Conservation (phyloP, 1,140 invertebrate genomes). For the Saccostrea glomerata region DNA sequence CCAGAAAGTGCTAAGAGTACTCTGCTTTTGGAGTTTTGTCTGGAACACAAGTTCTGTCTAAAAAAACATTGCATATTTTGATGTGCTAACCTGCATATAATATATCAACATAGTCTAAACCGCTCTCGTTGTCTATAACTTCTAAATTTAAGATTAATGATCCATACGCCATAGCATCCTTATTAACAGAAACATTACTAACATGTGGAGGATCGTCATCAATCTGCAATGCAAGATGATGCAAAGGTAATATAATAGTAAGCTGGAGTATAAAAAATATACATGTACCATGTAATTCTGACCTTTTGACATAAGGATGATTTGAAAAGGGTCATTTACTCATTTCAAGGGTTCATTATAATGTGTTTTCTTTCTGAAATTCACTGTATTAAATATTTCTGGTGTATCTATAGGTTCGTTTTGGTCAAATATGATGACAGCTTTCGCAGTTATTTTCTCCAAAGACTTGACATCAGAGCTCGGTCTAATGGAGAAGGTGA, state of each 20-base stretch:
- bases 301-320: background rate
- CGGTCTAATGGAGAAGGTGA: constrained; percentile 48
- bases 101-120: background rate
- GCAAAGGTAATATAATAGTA: no score
- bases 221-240: background rate
- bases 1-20: no score
- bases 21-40: no score
- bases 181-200: background rate
- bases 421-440: constrained; percentile 53
- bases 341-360: no score
- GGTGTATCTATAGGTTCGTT: constrained; percentile 58
- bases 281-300: no score
- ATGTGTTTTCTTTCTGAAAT: no score
- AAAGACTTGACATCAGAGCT: constrained; percentile 19
- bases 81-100: background rate
- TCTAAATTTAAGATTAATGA: background rate
- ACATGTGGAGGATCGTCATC: background rate
- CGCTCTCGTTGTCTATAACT: background rate
- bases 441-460: constrained; percentile 44
- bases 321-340: no score
- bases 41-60: no score
- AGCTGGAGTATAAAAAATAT: no score
- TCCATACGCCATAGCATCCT: background rate
- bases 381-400: constrained; percentile 52
- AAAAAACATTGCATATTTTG: no score